Evolutionary conservation across 92 coral and sea anemone genomes (phyloP), one percentile per base, ranked within the genome.

Genomic region (Montipora capitata): DNA sequence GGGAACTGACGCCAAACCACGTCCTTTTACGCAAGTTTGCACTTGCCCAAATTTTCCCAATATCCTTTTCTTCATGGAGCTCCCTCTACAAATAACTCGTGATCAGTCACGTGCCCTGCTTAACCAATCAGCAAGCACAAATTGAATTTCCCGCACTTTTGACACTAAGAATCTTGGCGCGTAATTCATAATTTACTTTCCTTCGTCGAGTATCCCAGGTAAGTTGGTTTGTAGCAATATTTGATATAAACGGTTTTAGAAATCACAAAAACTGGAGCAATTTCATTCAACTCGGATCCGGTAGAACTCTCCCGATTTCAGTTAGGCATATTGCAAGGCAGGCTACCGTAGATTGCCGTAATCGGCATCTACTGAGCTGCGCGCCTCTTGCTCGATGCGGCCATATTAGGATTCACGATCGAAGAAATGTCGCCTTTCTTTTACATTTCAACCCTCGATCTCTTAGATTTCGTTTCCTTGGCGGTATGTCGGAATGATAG

Each of bases 111-210:
- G 90, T 93, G 96, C 43, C 7, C 54, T 62, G 42, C 51, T 70
- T 9, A 51, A 72, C 96, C 96, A 93, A 93, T 93, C 80, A 81
- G 4, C 15, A 9, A 9, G 13, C 58, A 62, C 14, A 48, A 90
- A 78, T 89, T 61, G 93, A 89, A 89, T 83, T 85, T 93, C 96
- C 90, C 96, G 96, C 93, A 87, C 90, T 80, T 93, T 79, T 80
- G 13, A 9, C 38, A 66, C 54, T 70, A 84, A 39, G 76, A 84
- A 81, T 59, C 71, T 91, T 95, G 98, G 98, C 96, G 98, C 96
- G 98, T 85, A 93, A 54, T 90, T 91, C 90, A 85, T 87, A 95
- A 74, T 86, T 88, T 91, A 73, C 44, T 35, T 80, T 74, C 72
- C 84, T 65, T 65, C 87, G 80, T 84, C 80, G 85, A 12, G 87